phyloP scores from a whole-genome alignment of 2,888 invertebrate species.

The Protophormia terraenovae region DNA sequence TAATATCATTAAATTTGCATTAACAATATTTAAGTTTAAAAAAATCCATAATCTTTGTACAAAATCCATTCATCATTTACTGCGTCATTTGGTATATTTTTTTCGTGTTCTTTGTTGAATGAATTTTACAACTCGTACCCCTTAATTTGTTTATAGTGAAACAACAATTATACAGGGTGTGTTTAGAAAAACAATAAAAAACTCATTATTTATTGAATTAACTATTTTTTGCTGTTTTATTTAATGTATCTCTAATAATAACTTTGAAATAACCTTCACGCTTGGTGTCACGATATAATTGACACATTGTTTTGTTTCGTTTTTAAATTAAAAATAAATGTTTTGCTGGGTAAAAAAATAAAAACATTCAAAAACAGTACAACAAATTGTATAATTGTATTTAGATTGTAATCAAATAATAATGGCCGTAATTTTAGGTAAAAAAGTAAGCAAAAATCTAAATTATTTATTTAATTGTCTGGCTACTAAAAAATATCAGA shows the following conservation, averaged over 20 bases:
- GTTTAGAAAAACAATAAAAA: background rate
- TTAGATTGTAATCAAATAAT: background rate
- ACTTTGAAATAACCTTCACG: constrained; percentile 65
- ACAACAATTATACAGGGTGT: constrained; percentile 20
- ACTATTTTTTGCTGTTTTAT: background rate
- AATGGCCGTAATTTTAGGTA: background rate
- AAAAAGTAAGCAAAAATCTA: background rate
- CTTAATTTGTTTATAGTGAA: background rate
- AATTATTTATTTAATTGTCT: background rate
- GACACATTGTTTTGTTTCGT: constrained; percentile 22
- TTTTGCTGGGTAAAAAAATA: background rate
- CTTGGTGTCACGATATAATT: constrained; percentile 59
- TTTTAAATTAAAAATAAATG: background rate
- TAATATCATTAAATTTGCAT: background rate
- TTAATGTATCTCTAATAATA: constrained; percentile 14
- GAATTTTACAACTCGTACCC: background rate
- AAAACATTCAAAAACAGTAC: background rate
- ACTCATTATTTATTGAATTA: constrained; percentile 15
- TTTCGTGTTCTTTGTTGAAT: background rate
- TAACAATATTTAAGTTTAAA: background rate
- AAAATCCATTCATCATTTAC: background rate
- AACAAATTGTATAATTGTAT: background rate
- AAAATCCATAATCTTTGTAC: background rate
- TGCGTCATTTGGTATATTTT: background rate
- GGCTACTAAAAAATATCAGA: background rate